Base-by-base conservation (phyloP, 2,888 invertebrate species). In the Opisthograptis luteolata region DNA sequence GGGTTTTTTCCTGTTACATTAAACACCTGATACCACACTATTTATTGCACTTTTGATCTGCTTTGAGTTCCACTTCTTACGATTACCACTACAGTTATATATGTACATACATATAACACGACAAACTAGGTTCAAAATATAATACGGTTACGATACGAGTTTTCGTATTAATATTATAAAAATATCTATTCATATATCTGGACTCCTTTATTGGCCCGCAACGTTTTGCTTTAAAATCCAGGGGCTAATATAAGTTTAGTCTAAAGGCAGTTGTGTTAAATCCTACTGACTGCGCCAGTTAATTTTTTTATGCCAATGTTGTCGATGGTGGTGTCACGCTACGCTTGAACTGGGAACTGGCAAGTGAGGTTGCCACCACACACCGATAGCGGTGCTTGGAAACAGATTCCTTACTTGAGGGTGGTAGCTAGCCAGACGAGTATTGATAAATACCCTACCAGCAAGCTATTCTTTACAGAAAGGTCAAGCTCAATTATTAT, bases 121-220 rank as follows among this genome's bases (percentile, higher is more conserved):
- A 35, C 30, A 35, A 34, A 27, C 7, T 27, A 45, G 31, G 36
- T 41, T 44, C 39, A 53, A 53, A 53, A 47, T 53, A 53, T 47
- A 48, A 34, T 8, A 39, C 40, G 20, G 44, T 35, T n/a, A n/a
- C n/a, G n/a, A n/a, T n/a, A n/a, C n/a, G 37, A 37, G 31, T 27
- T 30, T 45, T 30, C 36, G 34, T 44, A 46, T 50, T 49, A 50
- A 40, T 47, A 45, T 48, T 68, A 66, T 59, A 67, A 70, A 70
- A 69, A 70, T 69, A 37, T 44, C 50, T 60, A 46, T 48, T n/a
- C n/a, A 39, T 49, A 37, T 64, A 50, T 59, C 62, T 68, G 69
- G 69, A 69, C 69, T 60, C 55, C 27, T 41, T 50, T 24, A 58
- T 71, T 71, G 71, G 71, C 71, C 71, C 70, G 56, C 68, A 48